Evolutionary conservation across 2,888 invertebrate genomes (phyloP), one percentile per base, ranked within the genome.

Genomic region (Hyposoter dolosus): DNA sequence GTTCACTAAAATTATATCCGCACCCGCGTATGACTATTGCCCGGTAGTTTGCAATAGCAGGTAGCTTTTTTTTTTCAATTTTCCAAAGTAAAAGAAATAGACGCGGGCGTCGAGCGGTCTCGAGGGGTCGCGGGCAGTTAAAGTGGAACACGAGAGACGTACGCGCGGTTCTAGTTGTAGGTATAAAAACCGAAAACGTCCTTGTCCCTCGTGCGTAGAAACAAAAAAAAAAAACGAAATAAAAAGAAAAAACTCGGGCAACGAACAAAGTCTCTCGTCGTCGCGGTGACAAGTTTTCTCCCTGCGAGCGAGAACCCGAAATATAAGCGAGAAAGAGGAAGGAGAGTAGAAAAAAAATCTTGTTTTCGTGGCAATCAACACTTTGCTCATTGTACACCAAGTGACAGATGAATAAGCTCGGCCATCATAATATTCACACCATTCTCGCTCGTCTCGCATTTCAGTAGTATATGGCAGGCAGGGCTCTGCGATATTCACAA

Each of bases 351-450:
- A 90, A 90, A 35, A 90, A 92, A 90, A 88, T 88, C 85, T 91
- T 93, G 92, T 93, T 93, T 93, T 92, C 91, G 88, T 79, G 91
- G 92, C 91, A 93, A 93, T 93, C 93, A 93, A 93, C 93, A 93
- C 93, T 93, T 93, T 77, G 89, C 78, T 85, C 90, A 91, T 93
- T 93, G 93, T 87, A 35, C 35, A 19, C 60, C 60, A 60, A 69
- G 85, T 94, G 94, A 90, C 94, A 93, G 88, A 90, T 94, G 91
- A 93, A 94, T 93, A 94, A 93, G 89, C 92, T 87, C 89, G 92
- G 91, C 90, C 93, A 94, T 92, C 94, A 93, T 93, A 94, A 94
- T 94, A 94, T 94, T 94, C 94, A 93, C 93, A 92, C 93, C 91
- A 90, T 91, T 91, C 89, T 87, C 88, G 84, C 87, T 79, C 88